These are phyloP conservation scores for Diprion similis DNA, from an alignment of 1,140 invertebrate species.

Conservation along the genomic window DNA sequence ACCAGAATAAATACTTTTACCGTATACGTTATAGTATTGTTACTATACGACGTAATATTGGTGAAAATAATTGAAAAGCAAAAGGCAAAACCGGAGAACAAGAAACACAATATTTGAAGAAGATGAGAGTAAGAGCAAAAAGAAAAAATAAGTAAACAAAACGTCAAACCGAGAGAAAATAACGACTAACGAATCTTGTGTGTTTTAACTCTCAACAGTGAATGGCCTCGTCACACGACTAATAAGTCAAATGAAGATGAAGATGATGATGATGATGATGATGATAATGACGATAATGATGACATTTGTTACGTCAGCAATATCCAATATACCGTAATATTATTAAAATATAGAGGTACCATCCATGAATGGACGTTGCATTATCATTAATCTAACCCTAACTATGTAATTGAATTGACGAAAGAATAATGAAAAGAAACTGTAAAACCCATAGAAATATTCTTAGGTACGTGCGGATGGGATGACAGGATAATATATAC, in stretches of 20 bases:
- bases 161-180: not conserved
- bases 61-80: not conserved
- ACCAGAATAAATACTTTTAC: no score
- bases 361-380: not conserved
- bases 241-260: not conserved
- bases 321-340: not conserved
- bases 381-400: not conserved
- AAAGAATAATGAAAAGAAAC: not conserved
- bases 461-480: not conserved
- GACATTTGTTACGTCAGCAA: not conserved
- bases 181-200: not conserved
- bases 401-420: not conserved
- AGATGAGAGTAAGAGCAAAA: not conserved
- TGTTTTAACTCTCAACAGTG: constrained; percentile 19
- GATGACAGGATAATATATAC: not conserved
- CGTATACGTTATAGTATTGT: not conserved
- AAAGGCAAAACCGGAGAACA: not conserved
- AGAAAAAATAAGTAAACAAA: constrained; percentile 15
- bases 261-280: no score
- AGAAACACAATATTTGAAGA: not conserved
- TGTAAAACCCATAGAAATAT: not conserved
- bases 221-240: constrained; percentile 13
- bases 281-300: not conserved
- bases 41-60: not conserved
- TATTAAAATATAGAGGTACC: not conserved